Base-by-base conservation (phyloP, 1,140 invertebrate genomes). In the Heliconius himera region DNA sequence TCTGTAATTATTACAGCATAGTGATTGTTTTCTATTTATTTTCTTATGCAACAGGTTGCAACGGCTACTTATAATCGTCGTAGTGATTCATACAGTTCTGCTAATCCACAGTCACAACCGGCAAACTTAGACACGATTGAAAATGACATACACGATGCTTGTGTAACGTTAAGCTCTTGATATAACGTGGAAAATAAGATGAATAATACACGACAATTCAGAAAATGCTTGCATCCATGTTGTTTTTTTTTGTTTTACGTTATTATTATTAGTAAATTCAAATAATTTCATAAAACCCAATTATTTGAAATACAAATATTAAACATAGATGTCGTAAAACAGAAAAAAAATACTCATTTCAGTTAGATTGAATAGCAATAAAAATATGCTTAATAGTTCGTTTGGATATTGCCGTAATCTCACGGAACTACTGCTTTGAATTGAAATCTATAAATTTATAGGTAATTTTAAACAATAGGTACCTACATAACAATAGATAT, bases 71-170 rank as follows among this genome's bases (percentile, higher is more conserved):
- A 66, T 66, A 66, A 66, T 66, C 9, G 60, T 66, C 22, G 60
- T 22, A 66, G 26, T 66, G 60, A 66, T 22, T 66, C 60, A 66
- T 26, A 26, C 26, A 66, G 11, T 66, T 66, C 60, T 66, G 60
- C 60, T 66, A 66, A 66, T 66, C 13, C 60, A 66, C 60, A 66
- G 60, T 66, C 60, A 66, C 60, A 66, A 66, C 11, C 13, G 60
- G 60, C 60, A 29, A 66, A 66, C 60, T 66, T 66, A 29, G 60
- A 66, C 60, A 66, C 60, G 60, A 66, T 66, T 66, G 60, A 66
- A 66, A 66, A 29, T 66, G 60, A 66, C 60, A 29, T 66, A 66
- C n/a, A 29, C 60, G 26, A 16, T 29, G 60, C 60, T 29, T 66
- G 60, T 66, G 60, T 66, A 66, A 66, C 56, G 20, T 60, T 60